These are phyloP conservation scores for Vicugna pacos DNA, from an alignment of 2,113 vertebrate species.

Conservation along the genomic window DNA sequence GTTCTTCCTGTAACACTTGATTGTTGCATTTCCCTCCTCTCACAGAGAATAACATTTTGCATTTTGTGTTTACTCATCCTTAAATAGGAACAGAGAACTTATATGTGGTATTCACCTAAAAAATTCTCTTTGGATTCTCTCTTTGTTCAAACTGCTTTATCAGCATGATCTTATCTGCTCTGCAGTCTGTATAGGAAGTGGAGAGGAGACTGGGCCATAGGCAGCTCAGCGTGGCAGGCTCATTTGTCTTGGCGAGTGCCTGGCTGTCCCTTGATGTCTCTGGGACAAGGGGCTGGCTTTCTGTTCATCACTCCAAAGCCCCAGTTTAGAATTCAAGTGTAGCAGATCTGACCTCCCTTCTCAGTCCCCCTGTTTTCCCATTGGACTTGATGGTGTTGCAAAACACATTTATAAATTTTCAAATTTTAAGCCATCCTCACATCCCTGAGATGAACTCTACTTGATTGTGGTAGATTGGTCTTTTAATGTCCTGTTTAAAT, in stretches of 20 bases:
- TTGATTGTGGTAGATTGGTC: not conserved
- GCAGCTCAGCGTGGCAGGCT: too few species aligned
- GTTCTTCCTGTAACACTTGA: not conserved
- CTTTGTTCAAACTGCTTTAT: not conserved
- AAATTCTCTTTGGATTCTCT: not conserved
- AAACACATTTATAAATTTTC: constrained; percentile 30
- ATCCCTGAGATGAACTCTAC: not conserved
- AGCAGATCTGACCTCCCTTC: not conserved
- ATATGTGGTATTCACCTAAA: not conserved
- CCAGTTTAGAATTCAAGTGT: not conserved
- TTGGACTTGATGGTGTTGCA: not conserved
- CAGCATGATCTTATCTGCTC: not conserved
- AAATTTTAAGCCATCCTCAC: constrained; percentile 23
- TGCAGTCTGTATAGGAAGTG: not conserved
- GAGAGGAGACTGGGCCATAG: not conserved
- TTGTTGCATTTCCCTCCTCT: not conserved
- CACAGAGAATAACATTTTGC: not conserved
- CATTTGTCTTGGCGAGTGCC: not conserved
- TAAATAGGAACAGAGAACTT: not conserved
- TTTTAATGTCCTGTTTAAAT: constrained; percentile 4
- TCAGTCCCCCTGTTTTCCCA: not conserved
- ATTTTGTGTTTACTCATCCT: not conserved
- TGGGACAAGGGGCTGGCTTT: not conserved
- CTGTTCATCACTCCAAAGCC: not conserved
- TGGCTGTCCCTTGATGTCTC: not conserved